These are phyloP conservation scores for Parus major DNA, from an alignment of 2,113 vertebrate genomes.

Conservation along the genomic window DNA sequence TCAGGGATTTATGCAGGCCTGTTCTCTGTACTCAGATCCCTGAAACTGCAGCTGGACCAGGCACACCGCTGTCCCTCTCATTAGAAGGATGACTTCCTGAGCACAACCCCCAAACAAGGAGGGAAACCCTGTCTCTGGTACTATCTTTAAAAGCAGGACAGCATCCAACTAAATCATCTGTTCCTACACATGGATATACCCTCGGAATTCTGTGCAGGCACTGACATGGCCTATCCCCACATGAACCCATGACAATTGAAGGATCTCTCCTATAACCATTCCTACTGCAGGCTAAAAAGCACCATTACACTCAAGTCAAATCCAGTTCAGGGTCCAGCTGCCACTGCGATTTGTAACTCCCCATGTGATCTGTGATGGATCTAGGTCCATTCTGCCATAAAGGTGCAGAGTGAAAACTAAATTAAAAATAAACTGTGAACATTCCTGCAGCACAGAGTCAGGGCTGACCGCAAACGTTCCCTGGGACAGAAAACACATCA, in stretches of 20 bases:
- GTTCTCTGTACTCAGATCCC: not conserved
- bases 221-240: not conserved
- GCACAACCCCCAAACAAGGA: not conserved
- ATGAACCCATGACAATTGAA: not conserved
- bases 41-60: not conserved
- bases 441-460: not conserved
- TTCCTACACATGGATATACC: not conserved
- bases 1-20: not conserved
- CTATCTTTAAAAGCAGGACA: not conserved
- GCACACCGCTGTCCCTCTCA: not conserved
- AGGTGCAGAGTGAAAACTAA: not conserved
- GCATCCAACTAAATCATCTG: not conserved
- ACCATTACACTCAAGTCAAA: not conserved
- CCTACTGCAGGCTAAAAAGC: not conserved
- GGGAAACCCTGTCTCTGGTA: not conserved
- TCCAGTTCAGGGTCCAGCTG: not conserved
- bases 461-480: not conserved
- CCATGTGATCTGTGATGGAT: fast-evolving
- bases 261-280: not conserved
- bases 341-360: not conserved
- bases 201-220: not conserved
- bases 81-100: not conserved
- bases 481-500: not conserved
- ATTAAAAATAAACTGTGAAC: not conserved
- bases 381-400: not conserved